These are phyloP conservation scores for Zygogramma bicolorata DNA, from an alignment of 2,888 invertebrate genomes.

Conservation along the genomic window DNA sequence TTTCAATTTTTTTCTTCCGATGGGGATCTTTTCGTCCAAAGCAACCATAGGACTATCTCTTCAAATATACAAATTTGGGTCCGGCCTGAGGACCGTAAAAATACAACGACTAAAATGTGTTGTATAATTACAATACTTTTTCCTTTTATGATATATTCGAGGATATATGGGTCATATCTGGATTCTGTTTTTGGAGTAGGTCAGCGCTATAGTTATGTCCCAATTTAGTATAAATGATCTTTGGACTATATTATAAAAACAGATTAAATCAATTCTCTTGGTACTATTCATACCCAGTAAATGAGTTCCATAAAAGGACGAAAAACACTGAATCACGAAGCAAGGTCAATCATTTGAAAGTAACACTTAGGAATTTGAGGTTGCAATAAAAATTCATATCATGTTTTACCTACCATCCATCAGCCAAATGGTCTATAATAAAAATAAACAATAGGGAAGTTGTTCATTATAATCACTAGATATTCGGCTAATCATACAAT, in stretches of 20 bases:
- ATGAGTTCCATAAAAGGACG: not conserved
- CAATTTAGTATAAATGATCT: too few species aligned
- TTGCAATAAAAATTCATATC: not conserved
- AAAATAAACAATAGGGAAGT: not conserved
- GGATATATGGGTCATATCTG: too few species aligned
- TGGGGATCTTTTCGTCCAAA: too few species aligned
- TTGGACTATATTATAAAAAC: not conserved
- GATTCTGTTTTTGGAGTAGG: not conserved
- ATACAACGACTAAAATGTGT: too few species aligned
- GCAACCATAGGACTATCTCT: too few species aligned
- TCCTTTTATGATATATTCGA: too few species aligned
- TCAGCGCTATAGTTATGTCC: not conserved
- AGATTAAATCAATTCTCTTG: not conserved
- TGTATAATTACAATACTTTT: too few species aligned
- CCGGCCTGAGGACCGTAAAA: too few species aligned
- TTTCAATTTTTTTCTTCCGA: too few species aligned
- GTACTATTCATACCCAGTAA: not conserved
- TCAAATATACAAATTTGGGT: too few species aligned
- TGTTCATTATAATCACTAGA: not conserved
- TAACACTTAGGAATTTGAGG: constrained; percentile 1
- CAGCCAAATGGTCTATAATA: not conserved
- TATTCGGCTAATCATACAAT: not conserved
- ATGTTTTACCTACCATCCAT: not conserved
- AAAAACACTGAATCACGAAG: constrained; percentile 2
- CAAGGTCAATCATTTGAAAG: constrained; percentile 7